A percentile compares a stretch with the other conserved stretches of the same genome.
Conservation (phyloP, 2,888 invertebrate species). For the Catocala sponsa region DNA sequence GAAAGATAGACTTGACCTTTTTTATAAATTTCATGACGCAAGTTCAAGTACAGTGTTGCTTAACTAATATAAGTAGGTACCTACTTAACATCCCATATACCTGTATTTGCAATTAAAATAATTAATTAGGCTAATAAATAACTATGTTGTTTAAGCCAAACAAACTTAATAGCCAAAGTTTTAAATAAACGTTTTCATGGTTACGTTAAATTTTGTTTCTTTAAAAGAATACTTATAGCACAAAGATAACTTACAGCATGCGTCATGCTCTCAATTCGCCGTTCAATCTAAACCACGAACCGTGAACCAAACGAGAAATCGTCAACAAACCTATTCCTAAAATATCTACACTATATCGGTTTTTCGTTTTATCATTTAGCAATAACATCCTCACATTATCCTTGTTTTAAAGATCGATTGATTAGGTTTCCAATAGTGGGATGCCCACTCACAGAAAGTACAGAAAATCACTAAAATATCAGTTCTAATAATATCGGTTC, state of each 20-base stretch:
- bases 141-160: no score
- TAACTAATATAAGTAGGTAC: no score
- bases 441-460: conserved; percentile 38
- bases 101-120: no score
- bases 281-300: conserved; percentile 28
- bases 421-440: conserved; percentile 37
- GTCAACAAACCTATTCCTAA: conserved; percentile 43
- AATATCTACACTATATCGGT: conserved; percentile 29
- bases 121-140: no score
- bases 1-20: no score
- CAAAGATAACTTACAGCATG: conserved; percentile 15
- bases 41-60: no score
- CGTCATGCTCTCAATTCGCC: conserved; percentile 21
- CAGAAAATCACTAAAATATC: conserved; percentile 46
- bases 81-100: no score
- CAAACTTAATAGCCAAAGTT: no score
- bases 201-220: no score
- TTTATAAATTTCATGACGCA: no score
- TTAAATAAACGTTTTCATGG: no score
- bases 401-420: conserved; percentile 36
- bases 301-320: conserved; percentile 20
- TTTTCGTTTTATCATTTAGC: conserved; percentile 42
- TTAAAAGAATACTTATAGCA: not conserved
- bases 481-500: conserved; percentile 52
- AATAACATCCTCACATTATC: conserved; percentile 29